A percentile compares a stretch with the other conserved stretches of the same genome.
Conservation (phyloP, 2,888 invertebrate species). For the Antitype chi region DNA sequence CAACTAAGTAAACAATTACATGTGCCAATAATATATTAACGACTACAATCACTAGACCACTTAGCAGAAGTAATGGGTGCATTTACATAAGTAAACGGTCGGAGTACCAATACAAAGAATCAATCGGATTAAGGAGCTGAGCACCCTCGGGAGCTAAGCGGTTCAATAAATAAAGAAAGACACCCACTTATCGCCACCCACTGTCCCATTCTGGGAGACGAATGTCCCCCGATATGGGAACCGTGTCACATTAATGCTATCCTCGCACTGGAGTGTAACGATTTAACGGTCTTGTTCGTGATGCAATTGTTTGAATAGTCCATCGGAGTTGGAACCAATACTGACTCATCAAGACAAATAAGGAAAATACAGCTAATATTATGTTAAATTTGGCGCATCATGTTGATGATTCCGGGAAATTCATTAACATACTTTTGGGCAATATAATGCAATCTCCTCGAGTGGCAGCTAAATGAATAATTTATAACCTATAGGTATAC, state of each 20-base stretch:
- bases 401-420: constrained; percentile 24
- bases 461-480: background rate
- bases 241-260: constrained; percentile 62
- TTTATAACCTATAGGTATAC: background rate
- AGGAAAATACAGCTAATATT: constrained; percentile 46
- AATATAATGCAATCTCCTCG: background rate
- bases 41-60: constrained; percentile 8
- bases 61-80: constrained; percentile 39
- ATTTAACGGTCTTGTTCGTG: constrained; percentile 22
- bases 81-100: constrained; percentile 42
- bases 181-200: constrained; percentile 60
- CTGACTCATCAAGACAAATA: constrained; percentile 35
- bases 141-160: constrained; percentile 40
- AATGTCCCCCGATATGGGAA: constrained; percentile 63
- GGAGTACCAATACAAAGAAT: constrained; percentile 46
- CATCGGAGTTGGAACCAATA: background rate
- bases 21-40: constrained; percentile 29
- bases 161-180: constrained; percentile 60
- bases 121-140: constrained; percentile 40
- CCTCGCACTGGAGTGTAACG: constrained; percentile 53
- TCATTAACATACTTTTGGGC: background rate
- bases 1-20: constrained; percentile 14
- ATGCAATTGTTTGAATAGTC: constrained; percentile 1
- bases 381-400: background rate
- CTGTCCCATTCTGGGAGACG: constrained; percentile 64